phyloP scores from a whole-genome alignment of 2,113 vertebrate genomes.

The Micromys minutus region DNA sequence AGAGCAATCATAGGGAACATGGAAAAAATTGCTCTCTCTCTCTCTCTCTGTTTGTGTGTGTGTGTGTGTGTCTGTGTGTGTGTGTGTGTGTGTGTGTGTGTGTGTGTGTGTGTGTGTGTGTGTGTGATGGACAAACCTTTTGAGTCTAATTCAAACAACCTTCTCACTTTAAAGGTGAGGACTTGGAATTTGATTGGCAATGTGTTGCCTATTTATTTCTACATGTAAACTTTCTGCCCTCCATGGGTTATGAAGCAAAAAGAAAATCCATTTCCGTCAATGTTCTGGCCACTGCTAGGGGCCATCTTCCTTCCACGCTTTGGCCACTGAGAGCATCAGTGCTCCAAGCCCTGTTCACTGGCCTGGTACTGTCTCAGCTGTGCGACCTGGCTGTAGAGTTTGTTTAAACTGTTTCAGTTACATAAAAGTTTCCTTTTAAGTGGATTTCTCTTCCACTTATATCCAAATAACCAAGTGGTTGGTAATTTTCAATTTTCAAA shows the following conservation, averaged over 20 bases:
- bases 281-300: not conserved
- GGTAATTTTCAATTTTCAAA: slow-evolving; percentile 48
- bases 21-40: not conserved
- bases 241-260: not conserved
- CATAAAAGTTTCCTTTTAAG: slow-evolving; percentile 19
- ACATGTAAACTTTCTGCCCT: not conserved
- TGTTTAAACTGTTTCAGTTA: slow-evolving; percentile 19
- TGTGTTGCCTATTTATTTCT: not conserved
- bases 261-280: not conserved
- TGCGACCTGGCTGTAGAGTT: not conserved
- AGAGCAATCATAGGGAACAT: slow-evolving; percentile 21
- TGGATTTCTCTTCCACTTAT: slow-evolving; percentile 46
- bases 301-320: slow-evolving; percentile 17
- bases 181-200: not conserved
- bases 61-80: not conserved
- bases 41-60: no score
- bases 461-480: slow-evolving; percentile 1
- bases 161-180: not conserved
- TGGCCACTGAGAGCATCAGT: not conserved
- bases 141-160: not conserved
- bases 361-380: not conserved
- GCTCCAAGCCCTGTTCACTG: not conserved
- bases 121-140: not conserved
- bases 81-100: no score
- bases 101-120: no score